These are phyloP conservation scores for Eulithis testata DNA, from an alignment of 2,888 invertebrate species.

Conservation along the genomic window DNA sequence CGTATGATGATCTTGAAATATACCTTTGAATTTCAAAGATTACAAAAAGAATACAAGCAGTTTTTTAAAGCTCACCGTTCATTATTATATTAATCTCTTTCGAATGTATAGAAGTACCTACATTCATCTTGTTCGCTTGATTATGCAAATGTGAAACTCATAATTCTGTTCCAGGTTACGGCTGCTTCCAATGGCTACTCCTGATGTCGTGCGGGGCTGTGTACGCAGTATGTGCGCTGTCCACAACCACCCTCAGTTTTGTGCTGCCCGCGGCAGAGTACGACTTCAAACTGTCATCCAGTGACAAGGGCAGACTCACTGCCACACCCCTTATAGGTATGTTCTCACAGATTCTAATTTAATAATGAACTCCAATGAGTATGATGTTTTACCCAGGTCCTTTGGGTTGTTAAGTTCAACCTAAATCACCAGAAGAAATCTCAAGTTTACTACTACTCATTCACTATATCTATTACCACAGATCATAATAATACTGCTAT, in stretches of 20 bases:
- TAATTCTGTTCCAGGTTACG: slow-evolving; percentile 79
- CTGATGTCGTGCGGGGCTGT: slow-evolving; percentile 86
- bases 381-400: no score
- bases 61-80: no score
- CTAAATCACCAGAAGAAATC: no score
- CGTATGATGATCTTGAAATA: neutral
- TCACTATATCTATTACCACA: no score
- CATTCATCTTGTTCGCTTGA: no score
- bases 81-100: no score
- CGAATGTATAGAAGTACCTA: no score
- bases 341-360: neutral
- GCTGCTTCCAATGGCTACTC: slow-evolving; percentile 86
- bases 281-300: slow-evolving; percentile 83
- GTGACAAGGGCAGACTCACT: slow-evolving; percentile 85
- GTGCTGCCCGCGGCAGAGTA: slow-evolving; percentile 85
- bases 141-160: neutral
- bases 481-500: no score
- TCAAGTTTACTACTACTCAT: no score
- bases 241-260: slow-evolving; percentile 87
- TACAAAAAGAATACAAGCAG: neutral
- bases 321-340: slow-evolving; percentile 85
- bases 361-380: neutral
- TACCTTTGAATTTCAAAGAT: neutral
- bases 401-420: no score
- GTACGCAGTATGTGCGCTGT: slow-evolving; percentile 88